Evolutionary conservation across 2,888 invertebrate species (phyloP), one percentile per base, ranked within the genome.

Genomic region (Perdita meconis): DNA sequence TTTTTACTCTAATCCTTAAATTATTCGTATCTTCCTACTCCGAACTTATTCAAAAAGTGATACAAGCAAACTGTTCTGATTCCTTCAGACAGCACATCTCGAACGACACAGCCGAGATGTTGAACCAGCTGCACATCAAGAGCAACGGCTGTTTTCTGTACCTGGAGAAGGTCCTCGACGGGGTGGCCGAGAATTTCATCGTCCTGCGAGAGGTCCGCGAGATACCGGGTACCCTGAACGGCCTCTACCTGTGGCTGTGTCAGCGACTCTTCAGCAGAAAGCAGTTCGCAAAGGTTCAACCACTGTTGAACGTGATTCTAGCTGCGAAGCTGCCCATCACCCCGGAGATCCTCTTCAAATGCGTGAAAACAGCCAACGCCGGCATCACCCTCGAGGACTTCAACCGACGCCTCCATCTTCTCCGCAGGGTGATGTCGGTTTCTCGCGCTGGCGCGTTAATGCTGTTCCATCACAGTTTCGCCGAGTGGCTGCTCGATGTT

Each of bases 401-500:
- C 91, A 95, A 95, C 86, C 95, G 97, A 85, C 93, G 97, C 1
- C 93, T 97, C 81, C 95, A 96, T 88, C 92, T 97, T 13, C 93
- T 98, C 84, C 94, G 96, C 64, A 95, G 95, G 92, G 95, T 94
- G n/a, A 91, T 94, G 67, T 93, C 95, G 88, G 94, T 95, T 42
- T 94, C 94, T 0, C 92, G 93, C 1, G 94, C 94, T 1, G 95
- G 95, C 1, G 94, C 94, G 70, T 93, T 96, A 74, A 94, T 95
- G 61, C 94, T 98, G 55, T 98, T 98, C 93, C 98, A 99, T 92
- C 97, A 97, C 91, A 98, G 98, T 76, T 98, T 98, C 92, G 97
- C 98, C 26, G 96, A 97, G 90, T 99, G 99, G 99, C 93, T 99
- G 83, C 93, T 97, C 65, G 99, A 99, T 92, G 98, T 99, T n/a